Base-by-base conservation (phyloP, 1,140 invertebrate genomes). In the Dendrolimus kikuchii region DNA sequence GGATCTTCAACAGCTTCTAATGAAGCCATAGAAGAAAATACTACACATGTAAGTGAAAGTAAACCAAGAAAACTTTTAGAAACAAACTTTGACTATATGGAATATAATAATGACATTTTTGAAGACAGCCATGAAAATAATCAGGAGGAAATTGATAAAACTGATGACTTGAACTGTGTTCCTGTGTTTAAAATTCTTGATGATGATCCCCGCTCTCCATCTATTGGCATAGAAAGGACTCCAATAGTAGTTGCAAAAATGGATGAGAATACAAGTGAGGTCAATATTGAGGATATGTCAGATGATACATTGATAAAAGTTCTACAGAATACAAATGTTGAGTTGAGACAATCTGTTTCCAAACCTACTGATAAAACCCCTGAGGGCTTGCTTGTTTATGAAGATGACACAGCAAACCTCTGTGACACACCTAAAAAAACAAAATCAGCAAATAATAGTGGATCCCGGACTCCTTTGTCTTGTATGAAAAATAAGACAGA, bases 31-130 rank as follows among this genome's bases (percentile, higher is more conserved):
- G 74, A 83, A 64, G 70, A 69, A 44, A 64, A 77, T 49, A 76
- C 77, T n/a, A 71, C 67, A 37, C 63, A 61, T 53, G 64, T 51
- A 46, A 50, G 46, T 48, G 51, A 40, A 57, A 52, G 62, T 6
- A 70, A 71, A 61, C 71, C 68, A 42, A 70, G 51, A 50, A 57
- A 66, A 57, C 68, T 88, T 42, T 65, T 88, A 52, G 86, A 88
- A 74, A 88, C 87, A 46, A 85, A 88, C 70, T 87, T 88, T 76
- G 87, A 88, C 48, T 88, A 77, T 79, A 51, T 79, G 37, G 85
- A 88, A 55, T 59, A 39, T 65, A 64, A 66, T 41, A 64, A 66
- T 51, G 69, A 76, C 6, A 68, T 62, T 53, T 65, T 68, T 64
- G 70, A 76, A 64, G 71, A 73, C 38, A 69, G 53, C 60, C 64